A percentile compares a stretch with the other conserved stretches of the same genome.
These are phyloP conservation scores for Steatocranus sp. DNA, from an alignment of 2,797 vertebrate species.

Conservation along the genomic window DNA sequence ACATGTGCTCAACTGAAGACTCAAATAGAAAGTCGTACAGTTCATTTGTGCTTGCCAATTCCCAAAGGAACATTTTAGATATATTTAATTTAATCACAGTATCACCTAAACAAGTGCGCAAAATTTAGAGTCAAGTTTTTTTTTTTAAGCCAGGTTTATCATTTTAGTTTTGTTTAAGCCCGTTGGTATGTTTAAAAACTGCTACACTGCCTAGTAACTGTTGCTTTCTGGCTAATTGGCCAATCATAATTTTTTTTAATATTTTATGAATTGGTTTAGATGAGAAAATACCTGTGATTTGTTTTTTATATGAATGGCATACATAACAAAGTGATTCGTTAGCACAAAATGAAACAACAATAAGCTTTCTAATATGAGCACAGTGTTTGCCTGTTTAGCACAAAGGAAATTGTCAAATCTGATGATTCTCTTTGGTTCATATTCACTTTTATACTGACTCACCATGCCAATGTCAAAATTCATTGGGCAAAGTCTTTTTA, in stretches of 20 bases:
- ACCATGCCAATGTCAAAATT: accelerated
- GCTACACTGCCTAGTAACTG: not conserved
- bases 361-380: not conserved
- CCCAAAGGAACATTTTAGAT: not conserved
- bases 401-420: not conserved
- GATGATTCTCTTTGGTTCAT: not conserved
- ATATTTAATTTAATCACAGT: not conserved
- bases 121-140: not conserved
- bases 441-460: not conserved
- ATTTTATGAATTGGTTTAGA: not conserved
- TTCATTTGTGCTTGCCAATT: not conserved
- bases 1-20: not conserved
- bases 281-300: not conserved
- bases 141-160: not conserved
- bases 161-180: not conserved
- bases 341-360: not conserved
- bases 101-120: not conserved
- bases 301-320: not conserved
- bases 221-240: not conserved
- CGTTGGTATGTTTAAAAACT: accelerated
- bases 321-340: not conserved
- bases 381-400: not conserved
- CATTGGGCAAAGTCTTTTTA: not conserved
- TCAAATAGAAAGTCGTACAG: not conserved
- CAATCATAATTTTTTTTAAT: accelerated